phyloP scores from a whole-genome alignment of 2,797 vertebrate genomes.

The Tenualosa thibaudeaui region DNA sequence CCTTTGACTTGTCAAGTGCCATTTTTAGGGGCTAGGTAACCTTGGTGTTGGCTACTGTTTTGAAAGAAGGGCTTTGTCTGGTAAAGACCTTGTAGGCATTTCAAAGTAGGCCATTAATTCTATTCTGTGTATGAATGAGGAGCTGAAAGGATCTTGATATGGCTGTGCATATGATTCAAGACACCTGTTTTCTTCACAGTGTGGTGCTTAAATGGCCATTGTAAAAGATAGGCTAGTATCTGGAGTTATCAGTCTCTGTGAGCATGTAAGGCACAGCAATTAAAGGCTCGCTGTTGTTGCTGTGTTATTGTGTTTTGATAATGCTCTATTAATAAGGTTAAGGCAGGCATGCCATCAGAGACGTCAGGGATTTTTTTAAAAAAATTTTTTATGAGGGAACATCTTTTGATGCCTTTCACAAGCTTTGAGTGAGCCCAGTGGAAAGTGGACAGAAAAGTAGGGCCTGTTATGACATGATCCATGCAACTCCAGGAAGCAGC shows the following conservation, averaged over 20 bases:
- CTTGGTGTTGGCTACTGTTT: conserved; percentile 53
- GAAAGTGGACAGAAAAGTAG: conserved; percentile 46
- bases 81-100: conserved; percentile 23
- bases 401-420: neutral
- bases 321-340: too few species aligned
- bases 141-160: neutral
- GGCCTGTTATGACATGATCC: conserved; percentile 60
- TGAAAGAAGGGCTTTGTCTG: conserved; percentile 32
- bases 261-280: neutral
- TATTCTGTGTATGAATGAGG: neutral
- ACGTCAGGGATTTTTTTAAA: neutral
- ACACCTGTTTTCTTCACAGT: neutral
- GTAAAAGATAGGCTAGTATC: neutral
- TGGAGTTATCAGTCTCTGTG: neutral
- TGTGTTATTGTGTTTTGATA: too few species aligned
- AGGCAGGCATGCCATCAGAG: neutral
- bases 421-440: conserved; percentile 47
- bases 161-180: neutral
- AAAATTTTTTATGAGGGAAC: neutral
- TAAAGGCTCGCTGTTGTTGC: neutral
- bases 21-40: conserved; percentile 58
- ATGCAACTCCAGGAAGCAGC: conserved; percentile 74
- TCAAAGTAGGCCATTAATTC: neutral
- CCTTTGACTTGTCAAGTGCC: conserved; percentile 61
- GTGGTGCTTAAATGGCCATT: neutral